phyloP scores from a whole-genome alignment of 1,140 invertebrate genomes.

The Dysdera silvatica region DNA sequence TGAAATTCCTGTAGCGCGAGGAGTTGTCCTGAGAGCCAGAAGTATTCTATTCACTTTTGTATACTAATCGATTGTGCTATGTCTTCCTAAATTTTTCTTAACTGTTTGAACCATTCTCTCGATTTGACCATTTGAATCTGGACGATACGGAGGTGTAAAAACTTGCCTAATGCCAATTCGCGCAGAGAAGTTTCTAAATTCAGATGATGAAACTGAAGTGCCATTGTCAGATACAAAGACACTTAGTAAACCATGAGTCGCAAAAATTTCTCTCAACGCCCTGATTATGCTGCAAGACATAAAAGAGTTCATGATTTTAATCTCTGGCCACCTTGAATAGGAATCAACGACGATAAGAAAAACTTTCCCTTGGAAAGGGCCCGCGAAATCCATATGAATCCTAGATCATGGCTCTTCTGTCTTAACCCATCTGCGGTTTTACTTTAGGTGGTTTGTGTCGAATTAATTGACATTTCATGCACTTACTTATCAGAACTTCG shows the following conservation, averaged over 20 bases:
- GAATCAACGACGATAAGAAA: too few species aligned
- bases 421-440: background rate
- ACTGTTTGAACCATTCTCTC: conserved; percentile 29
- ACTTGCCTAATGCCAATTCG: conserved; percentile 19
- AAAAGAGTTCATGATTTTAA: background rate
- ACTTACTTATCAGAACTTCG: too few species aligned
- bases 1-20: too few species aligned
- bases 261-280: conserved; percentile 2
- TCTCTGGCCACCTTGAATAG: too few species aligned
- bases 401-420: background rate
- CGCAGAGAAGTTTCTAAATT: conserved; percentile 13
- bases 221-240: conserved; percentile 22
- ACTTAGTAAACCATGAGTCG: conserved; percentile 6
- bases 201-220: conserved; percentile 12
- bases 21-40: too few species aligned
- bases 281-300: background rate
- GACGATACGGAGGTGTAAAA: conserved; percentile 17
- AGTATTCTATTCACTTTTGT: background rate
- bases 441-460: background rate
- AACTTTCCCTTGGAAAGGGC: too few species aligned
- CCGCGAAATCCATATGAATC: background rate
- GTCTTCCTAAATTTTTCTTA: conserved; percentile 29
- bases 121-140: conserved; percentile 28
- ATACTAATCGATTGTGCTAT: too few species aligned
- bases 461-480: background rate